Evolutionary conservation across 2,888 invertebrate species (phyloP), one percentile per base, ranked within the genome.

Genomic region (Pelosia muscerda): DNA sequence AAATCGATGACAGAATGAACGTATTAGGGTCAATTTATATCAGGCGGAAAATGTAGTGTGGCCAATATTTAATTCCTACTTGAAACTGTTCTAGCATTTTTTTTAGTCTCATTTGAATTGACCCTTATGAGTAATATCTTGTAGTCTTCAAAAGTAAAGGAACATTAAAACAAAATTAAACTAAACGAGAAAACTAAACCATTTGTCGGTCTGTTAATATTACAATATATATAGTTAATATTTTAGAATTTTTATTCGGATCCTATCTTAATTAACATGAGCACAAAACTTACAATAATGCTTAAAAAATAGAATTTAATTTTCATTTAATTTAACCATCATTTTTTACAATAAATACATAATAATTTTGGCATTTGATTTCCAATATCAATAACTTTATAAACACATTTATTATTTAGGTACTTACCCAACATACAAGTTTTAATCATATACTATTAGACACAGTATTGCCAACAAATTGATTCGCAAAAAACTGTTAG

Each of bases 301-400:
- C 38, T 42, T 64, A n/a, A 57, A 26, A 57, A 64, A 56, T 56
- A 42, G 26, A 64, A 25, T 42, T 38, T 15, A 28, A 55, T 42
- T 11, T 42, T 63, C 19, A 38, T 38, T 56, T 23, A 55, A 31
- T 56, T 55, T 38, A 23, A 54, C n/a, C 11, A 26, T 26, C 42
- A 55, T 23, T 3, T 42, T 61, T 61, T n/a, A 49, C 49, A n/a
- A 38, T 55, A 56, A 10, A 55, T 38, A 49, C 15, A 31, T 42
- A n/a, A 25, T 42, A 15, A 63, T 56, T 66, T 61, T 68, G 56
- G 56, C 61, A 68, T 65, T 61, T 60, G 42, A 49, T 64, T 68
- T 56, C 49, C 34, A 56, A 42, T 54, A 54, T 26, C 53, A 34
- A n/a, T 49, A n/a, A 42, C 42, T 67, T 56, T 28, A 28, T 2